Percentiles rank a stretch among this genome's conserved stretches.
phyloP scores from a whole-genome alignment of 2,888 invertebrate genomes.

The Gryllus longicercus region DNA sequence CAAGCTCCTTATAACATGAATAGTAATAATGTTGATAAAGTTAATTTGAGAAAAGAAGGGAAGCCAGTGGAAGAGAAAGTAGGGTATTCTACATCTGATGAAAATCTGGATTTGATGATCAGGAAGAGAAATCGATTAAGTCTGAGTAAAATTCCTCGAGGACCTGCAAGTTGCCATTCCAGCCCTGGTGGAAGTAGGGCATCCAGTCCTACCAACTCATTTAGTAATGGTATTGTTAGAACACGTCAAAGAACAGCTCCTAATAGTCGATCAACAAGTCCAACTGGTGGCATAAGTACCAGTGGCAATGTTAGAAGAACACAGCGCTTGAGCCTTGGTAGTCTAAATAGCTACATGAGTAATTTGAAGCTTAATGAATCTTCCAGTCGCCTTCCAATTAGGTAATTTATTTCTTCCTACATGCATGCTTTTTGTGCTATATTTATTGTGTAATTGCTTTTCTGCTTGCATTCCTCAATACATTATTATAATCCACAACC shows the following conservation, averaged over 20 bases:
- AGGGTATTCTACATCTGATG: background rate
- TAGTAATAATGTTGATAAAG: conserved; percentile 3
- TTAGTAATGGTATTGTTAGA: conserved; percentile 12
- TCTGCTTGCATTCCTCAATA: background rate
- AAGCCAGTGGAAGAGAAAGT: background rate
- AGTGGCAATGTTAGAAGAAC: background rate
- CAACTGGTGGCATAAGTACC: conserved; percentile 21
- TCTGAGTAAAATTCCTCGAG: conserved; percentile 25
- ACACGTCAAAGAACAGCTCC: conserved; percentile 26
- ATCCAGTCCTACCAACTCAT: conserved; percentile 24
- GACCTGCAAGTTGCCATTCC: conserved; percentile 27
- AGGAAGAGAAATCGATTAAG: background rate
- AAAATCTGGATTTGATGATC: background rate
- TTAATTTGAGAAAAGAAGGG: background rate
- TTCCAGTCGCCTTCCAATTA: conserved; percentile 24
- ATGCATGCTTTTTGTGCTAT: background rate
- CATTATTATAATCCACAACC: no score
- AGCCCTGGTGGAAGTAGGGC: conserved; percentile 26
- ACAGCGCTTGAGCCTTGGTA: conserved; percentile 23
- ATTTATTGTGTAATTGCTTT: background rate
- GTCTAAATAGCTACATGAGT: conserved; percentile 24
- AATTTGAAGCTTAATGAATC: conserved; percentile 24
- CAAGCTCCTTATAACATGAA: background rate
- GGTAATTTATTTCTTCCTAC: background rate
- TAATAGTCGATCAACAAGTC: conserved; percentile 29